Base-by-base conservation (phyloP, 2,888 invertebrate genomes). In the Synanthedon vespiformis region DNA sequence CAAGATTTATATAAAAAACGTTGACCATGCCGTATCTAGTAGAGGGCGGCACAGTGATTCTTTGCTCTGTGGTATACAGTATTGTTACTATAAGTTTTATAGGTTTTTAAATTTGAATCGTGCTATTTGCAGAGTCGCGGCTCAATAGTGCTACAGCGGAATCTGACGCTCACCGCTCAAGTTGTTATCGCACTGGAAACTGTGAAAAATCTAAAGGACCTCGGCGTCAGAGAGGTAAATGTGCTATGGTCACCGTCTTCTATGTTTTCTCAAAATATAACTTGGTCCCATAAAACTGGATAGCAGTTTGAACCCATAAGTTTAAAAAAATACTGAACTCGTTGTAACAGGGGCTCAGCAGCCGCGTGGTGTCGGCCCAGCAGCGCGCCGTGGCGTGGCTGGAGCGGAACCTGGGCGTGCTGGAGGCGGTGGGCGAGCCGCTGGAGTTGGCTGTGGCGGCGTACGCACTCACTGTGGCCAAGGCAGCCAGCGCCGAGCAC, bases 141-240 rank as follows among this genome's bases (percentile, higher is more conserved):
- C 50, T 72, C 80, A 0, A 76, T 86, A 67, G 88, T 93, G 55
- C 79, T 88, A 54, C 90, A 92, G 60, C 89, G 94, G 13, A 97
- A 97, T 71, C 93, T 98, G 27, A 94, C 96, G 1, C 85, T 98
- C 16, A 98, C 98, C 0, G 97, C 98, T 0, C 97, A 98, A 70
- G 96, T 97, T 0, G 88, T 98, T 6, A 95, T 98, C 58, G 94
- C 95, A 1, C 79, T 98, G 61, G 93, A 94, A 54, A 90, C 92
- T 0, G 95, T 95, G 0, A 95, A 94, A 74, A 95, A 96, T 79
- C 83, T 96, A 16, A 88, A 88, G 59, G 88, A 88, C 52, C 80
- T 86, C 2, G 85, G 84, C 3, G 59, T 80, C 0, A 70, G 79
- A 60, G 85, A 85, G 78, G 86, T 85, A 49, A 62, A 34, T 8